Evolutionary conservation across 2,888 invertebrate species (phyloP).

Genomic region (Polydrusus pterygomalis): DNA sequence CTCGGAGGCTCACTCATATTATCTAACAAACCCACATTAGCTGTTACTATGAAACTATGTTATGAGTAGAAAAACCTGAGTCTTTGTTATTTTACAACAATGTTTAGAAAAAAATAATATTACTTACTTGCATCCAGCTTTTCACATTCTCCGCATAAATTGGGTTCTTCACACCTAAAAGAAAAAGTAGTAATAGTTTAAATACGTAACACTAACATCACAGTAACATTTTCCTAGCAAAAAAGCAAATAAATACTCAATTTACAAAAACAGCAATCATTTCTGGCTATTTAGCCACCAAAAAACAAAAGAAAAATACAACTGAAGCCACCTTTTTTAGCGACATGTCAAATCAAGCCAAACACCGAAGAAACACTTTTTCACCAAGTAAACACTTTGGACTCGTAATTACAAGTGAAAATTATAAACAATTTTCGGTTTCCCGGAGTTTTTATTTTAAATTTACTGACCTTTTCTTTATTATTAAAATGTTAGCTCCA

Average conservation of each 20-base stretch:
- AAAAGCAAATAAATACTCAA: not conserved
- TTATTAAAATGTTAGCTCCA: constrained; percentile 72
- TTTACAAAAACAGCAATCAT: constrained; percentile 22
- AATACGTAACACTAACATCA: not conserved
- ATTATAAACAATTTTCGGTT: constrained; percentile 36
- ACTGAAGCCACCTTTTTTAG: constrained; percentile 45
- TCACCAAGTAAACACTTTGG: not conserved
- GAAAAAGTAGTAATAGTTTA: not conserved
- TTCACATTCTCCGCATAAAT: not conserved
- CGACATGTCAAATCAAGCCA: constrained; percentile 21
- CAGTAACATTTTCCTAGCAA: not conserved
- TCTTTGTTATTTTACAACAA: too few relatives aligned
- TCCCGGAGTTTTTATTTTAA: constrained; percentile 66
- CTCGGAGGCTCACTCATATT: too few relatives aligned
- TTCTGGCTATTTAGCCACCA: not conserved
- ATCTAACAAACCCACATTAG: too few relatives aligned
- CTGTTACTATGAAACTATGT: too few relatives aligned
- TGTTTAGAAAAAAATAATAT: too few relatives aligned
- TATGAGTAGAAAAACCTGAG: too few relatives aligned
- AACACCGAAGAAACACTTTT: constrained; percentile 2
- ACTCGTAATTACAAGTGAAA: not conserved
- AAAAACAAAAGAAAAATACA: constrained; percentile 26
- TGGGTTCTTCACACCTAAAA: not conserved
- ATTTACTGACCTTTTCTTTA: constrained; percentile 71
- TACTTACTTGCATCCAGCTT: not conserved